phyloP scores from a whole-genome alignment of 2,113 vertebrate genomes.

The Galbula dea region DNA sequence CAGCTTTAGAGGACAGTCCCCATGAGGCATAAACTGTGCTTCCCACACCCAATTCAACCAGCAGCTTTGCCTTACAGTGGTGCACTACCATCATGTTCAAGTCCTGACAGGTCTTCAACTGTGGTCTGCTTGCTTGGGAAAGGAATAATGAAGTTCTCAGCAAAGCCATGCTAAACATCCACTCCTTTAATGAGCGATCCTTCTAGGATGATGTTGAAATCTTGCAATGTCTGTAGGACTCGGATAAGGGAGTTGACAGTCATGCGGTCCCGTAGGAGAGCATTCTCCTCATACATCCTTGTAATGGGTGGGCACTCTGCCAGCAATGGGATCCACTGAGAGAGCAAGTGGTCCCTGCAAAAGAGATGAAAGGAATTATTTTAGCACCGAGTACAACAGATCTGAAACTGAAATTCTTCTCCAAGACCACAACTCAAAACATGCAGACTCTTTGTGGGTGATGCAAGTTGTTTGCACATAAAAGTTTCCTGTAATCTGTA shows the following conservation, averaged over 20 bases:
- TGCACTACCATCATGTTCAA: constrained; percentile 28
- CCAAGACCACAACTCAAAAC: not conserved
- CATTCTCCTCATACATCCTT: constrained; percentile 89
- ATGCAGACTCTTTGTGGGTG: not conserved
- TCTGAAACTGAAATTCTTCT: not conserved
- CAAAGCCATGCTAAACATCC: constrained; percentile 80
- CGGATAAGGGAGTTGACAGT: constrained; percentile 86
- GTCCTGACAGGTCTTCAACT: constrained; percentile 10
- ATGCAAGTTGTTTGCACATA: rapidly evolving
- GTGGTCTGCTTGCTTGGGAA: constrained; percentile 44
- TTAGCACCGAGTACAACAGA: not conserved
- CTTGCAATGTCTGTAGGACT: constrained; percentile 88
- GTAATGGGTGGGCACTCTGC: constrained; percentile 83
- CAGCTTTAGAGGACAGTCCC: constrained; percentile 44
- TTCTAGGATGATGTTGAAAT: constrained; percentile 91
- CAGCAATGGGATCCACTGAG: constrained; percentile 92
- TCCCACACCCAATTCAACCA: not conserved
- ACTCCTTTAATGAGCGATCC: constrained; percentile 92
- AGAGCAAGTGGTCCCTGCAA: constrained; percentile 86
- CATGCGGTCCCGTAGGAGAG: constrained; percentile 87
- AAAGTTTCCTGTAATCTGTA: not conserved
- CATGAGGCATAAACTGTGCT: not conserved
- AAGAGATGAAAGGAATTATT: not conserved
- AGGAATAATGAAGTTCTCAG: constrained; percentile 34
- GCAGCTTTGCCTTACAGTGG: constrained; percentile 49